Base-by-base conservation (phyloP, 2,797 vertebrate genomes). In the Paramormyrops hopkinsi region DNA sequence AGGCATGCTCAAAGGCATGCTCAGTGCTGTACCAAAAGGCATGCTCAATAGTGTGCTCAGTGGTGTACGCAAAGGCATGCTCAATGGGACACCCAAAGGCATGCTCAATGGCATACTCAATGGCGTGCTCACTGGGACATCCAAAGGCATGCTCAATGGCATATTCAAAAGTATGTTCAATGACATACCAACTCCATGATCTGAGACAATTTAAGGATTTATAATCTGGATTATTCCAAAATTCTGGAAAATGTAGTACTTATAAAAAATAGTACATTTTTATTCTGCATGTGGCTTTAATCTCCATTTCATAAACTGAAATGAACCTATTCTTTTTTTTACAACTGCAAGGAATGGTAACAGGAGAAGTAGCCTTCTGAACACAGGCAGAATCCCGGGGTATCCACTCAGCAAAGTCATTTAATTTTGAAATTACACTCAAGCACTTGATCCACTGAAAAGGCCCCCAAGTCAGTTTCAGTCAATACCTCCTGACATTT, bases 401-500 rank as follows among this genome's bases (percentile, higher is more conserved):
- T 85, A 50, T 85, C 82, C 82, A 86, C 79, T 89, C 79, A 86
- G 88, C 48, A 86, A 85, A 62, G 41, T 86, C 41, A 89, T 65
- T 89, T 62, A 62, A 86, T 89, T 85, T 85, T 65, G 44, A 82
- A 89, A 89, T 89, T 89, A 86, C 54, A 25, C 46, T 69, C 82
- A 62, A 85, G 82, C 82, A 85, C 37, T 62, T 69, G 53, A 86
- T 89, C 88, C 56, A 65, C 79, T 86, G 88, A 89, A 89, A 85
- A 89, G 88, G 54, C 51, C 88, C 88, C 82, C 88, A 65, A 86
- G 54, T 89, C 54, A 65, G 79, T 86, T 89, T 85, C 46, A 89
- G 83, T 89, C 88, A 65, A 89, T 89, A 89, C 88, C 88, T 62
- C 84, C 59, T 89, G 88, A 89, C 88, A 89, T 89, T 89, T 89